phyloP scores from a whole-genome alignment of 2,888 invertebrate genomes.

The Norana najaformis region DNA sequence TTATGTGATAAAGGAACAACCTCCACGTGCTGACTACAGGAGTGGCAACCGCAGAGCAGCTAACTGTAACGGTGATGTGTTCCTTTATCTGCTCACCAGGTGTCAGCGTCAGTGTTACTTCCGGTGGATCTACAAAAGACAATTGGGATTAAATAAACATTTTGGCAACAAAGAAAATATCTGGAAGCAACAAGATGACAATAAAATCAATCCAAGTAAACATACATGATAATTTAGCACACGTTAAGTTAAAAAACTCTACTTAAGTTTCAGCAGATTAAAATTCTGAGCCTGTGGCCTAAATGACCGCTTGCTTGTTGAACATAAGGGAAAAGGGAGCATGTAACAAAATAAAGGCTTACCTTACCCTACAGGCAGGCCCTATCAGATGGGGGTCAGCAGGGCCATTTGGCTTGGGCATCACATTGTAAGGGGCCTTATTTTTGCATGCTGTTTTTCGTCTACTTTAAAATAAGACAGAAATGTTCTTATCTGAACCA shows the following conservation, averaged over 20 bases:
- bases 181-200: neutral
- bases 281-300: neutral
- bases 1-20: conserved; percentile 42
- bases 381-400: too few relatives aligned
- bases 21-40: conserved; percentile 81
- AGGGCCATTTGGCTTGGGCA: too few relatives aligned
- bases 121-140: conserved; percentile 59
- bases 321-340: neutral
- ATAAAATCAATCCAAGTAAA: neutral
- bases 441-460: too few relatives aligned
- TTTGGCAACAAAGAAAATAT: neutral
- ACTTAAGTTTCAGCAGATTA: neutral
- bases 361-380: too few relatives aligned
- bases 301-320: neutral
- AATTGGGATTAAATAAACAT: neutral
- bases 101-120: conserved; percentile 57
- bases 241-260: neutral
- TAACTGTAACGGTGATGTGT: conserved; percentile 74
- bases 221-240: neutral
- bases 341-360: too few relatives aligned
- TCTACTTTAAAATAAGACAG: too few relatives aligned
- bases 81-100: conserved; percentile 54
- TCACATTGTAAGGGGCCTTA: too few relatives aligned
- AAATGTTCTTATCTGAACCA: too few relatives aligned
- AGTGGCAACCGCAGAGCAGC: conserved; percentile 86